Conservation (phyloP, 2,113 vertebrate species). For the Mellivora capensis region DNA sequence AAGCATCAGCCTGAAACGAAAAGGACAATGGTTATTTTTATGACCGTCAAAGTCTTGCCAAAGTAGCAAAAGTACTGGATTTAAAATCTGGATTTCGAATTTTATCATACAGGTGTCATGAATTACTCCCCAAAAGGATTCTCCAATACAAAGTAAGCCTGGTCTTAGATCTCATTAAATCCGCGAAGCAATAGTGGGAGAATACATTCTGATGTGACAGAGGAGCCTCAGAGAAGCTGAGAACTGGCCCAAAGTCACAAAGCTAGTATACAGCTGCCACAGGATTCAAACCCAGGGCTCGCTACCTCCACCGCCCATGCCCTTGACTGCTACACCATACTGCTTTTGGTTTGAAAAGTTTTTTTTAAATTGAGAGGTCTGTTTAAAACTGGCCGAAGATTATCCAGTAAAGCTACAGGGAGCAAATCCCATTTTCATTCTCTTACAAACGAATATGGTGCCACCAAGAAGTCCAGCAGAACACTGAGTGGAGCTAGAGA, state of each 20-base stretch:
- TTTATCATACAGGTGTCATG: background rate
- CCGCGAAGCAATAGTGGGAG: background rate
- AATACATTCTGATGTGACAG: background rate
- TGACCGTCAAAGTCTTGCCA: background rate
- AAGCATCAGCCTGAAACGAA: background rate
- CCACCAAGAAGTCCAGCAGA: background rate
- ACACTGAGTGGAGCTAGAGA: conserved; percentile 55
- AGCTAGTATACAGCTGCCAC: background rate
- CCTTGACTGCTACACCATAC: background rate
- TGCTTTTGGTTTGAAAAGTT: background rate
- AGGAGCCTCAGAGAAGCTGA: background rate
- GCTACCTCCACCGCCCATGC: background rate
- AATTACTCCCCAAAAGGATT: background rate
- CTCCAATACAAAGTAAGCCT: background rate
- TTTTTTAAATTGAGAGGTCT: background rate
- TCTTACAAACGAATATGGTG: background rate
- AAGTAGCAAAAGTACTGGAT: background rate
- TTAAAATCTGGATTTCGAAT: background rate
- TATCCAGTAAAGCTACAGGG: background rate
- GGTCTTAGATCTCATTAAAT: background rate
- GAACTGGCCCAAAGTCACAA: background rate
- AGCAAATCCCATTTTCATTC: background rate
- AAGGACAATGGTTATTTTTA: background rate
- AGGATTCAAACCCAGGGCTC: background rate
- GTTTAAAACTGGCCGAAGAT: background rate